Evolutionary conservation across 1,140 invertebrate species (phyloP).

Genomic region (Drosophila rufa): DNA sequence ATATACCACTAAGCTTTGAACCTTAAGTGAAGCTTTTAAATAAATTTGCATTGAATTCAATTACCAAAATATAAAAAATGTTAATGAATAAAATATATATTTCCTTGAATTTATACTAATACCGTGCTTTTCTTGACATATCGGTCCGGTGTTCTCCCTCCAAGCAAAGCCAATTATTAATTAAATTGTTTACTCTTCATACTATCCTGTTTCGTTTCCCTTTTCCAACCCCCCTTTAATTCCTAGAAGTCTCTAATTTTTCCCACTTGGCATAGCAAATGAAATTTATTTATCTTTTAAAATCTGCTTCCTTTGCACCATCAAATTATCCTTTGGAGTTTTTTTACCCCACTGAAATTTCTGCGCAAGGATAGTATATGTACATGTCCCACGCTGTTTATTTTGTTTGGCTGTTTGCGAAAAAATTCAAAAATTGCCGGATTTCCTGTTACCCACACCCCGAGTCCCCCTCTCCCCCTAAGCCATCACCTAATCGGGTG

Average conservation of each 20-base stretch:
- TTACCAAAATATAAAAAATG: too few species aligned
- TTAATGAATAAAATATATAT: too few species aligned
- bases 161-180: not conserved
- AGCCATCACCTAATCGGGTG: constrained; percentile 48
- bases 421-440: constrained; percentile 76
- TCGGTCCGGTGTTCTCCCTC: not conserved
- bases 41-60: too few species aligned
- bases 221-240: too few species aligned
- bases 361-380: constrained; percentile 14
- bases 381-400: constrained; percentile 45
- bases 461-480: not conserved
- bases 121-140: too few species aligned
- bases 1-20: too few species aligned
- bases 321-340: constrained; percentile 19
- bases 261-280: not conserved
- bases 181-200: too few species aligned
- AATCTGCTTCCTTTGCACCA: not conserved
- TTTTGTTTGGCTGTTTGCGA: constrained; percentile 66
- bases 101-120: too few species aligned
- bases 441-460: constrained; percentile 67
- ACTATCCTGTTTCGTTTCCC: not conserved
- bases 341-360: not conserved
- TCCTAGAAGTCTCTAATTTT: not conserved
- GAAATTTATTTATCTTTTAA: constrained; percentile 15
- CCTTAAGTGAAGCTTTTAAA: too few species aligned